Base-by-base conservation (phyloP, 2,113 vertebrate genomes). In the Psettodes erumei region DNA sequence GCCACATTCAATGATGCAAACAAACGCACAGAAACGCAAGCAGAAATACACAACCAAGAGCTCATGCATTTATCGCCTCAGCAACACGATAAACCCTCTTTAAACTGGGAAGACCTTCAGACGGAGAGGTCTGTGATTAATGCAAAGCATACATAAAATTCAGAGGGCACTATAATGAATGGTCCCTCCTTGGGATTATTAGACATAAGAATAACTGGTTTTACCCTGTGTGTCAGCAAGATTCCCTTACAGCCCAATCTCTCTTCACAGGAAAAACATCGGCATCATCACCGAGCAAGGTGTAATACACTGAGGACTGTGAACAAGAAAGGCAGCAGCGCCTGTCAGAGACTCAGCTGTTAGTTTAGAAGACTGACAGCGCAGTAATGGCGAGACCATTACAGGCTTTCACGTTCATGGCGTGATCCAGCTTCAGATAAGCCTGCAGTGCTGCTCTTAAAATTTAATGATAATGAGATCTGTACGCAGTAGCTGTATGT, bases 91-190 rank as follows among this genome's bases (percentile, higher is more conserved):
- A 87, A 78, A 82, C 45, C 27, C 56, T 75, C 28, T 74, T 71
- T 74, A 81, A 88, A 71, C 32, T 66, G 64, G 70, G 58, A 63
- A 43, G 38, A 88, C 58, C 53, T 67, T 81, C 56, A 78, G 72
- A 59, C 67, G 66, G 55, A 75, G 61, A 81, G 63, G 64, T 75
- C 66, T 65, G 59, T 83, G 85, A 88, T 89, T 75, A 83, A 86
- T 88, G 75, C 61, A 85, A 83, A 81, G 74, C 77, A 77, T 71
- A 70, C 71, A 61, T 74, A 74, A 76, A 71, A 77, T 78, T 79
- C 75, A 75, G 45, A 77, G 63, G 65, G 55, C 4, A n/a, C 64
- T 38, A 43, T 88, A 82, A 86, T 77, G 75, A 83, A 86, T 74
- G 65, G 62, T 35, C 16, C 69, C 70, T 74, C 71, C 61, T 54